phyloP scores from a whole-genome alignment of 1,140 invertebrate genomes.

The Formica selysi region DNA sequence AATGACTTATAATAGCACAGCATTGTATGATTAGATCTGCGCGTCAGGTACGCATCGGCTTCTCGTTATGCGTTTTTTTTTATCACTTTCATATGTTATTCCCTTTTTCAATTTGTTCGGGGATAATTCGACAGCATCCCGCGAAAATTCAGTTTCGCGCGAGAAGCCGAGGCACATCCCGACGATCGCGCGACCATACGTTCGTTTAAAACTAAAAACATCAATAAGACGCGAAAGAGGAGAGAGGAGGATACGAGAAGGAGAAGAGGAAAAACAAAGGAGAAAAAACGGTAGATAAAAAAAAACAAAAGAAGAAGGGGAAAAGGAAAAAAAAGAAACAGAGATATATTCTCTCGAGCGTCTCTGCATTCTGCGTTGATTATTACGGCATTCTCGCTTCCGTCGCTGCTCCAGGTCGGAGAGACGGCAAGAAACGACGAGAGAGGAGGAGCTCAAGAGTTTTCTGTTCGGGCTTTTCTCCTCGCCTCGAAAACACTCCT shows the following conservation, averaged over 20 bases:
- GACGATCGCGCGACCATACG: conserved; percentile 54
- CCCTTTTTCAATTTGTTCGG: not conserved
- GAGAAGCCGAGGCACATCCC: conserved; percentile 38
- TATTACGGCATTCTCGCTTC: not conserved
- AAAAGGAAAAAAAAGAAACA: conserved; percentile 56
- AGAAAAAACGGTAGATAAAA: conserved; percentile 48
- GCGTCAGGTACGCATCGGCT: conserved; percentile 67
- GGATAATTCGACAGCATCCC: not conserved
- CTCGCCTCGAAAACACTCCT: conserved; percentile 20
- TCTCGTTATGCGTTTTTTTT: not conserved
- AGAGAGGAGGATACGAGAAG: conserved; percentile 15
- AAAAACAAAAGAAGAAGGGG: not conserved
- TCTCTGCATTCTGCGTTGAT: conserved; percentile 2
- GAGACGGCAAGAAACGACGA: conserved; percentile 8
- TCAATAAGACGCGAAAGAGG: conserved; percentile 61
- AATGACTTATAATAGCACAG: conserved; percentile 87
- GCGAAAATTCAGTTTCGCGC: not conserved
- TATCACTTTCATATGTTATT: conserved; percentile 34
- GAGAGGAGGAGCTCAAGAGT: not conserved
- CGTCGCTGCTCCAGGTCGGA: not conserved
- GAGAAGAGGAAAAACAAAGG: conserved; percentile 10
- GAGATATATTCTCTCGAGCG: not conserved
- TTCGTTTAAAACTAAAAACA: conserved; percentile 67
- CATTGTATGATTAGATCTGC: conserved; percentile 83
- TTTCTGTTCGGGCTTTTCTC: conserved; percentile 25